Evolutionary conservation across 2,113 vertebrate genomes (phyloP), one percentile per base, ranked within the genome.

Genomic region (Polypterus bichir): DNA sequence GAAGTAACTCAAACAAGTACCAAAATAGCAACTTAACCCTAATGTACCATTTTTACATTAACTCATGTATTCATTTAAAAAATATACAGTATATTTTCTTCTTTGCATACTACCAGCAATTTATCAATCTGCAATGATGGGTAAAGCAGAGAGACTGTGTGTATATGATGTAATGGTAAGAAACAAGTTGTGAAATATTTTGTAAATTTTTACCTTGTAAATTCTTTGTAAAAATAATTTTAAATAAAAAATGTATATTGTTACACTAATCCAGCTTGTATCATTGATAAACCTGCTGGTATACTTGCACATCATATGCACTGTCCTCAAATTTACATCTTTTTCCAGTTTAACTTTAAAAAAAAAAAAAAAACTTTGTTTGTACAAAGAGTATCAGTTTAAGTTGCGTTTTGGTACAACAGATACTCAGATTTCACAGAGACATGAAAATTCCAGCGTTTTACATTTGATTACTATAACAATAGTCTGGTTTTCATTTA

Each of bases 151-250:
- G 81, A 85, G 89, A 83, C 89, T 83, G 87, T 82, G 79, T 95
- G 88, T 93, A 93, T 88, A 93, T 93, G 85, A 93, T 93, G 87
- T 92, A 92, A 91, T 83, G 90, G 87, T 92, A 89, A 90, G 89
- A 87, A 88, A 90, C 86, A 87, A 84, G 78, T 85, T 93, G 91
- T 95, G 90, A 90, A 91, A 91, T 88, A 90, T 91, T 91, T 92
- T 98, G 91, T 97, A 97, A 88, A 94, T 94, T 92, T 95, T 92
- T 92, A 97, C 86, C 90, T 93, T 97, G 92, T 94, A 95, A 94
- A 97, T 94, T 94, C 82, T 89, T 86, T 91, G 87, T 92, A 90
- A 78, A 87, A 81, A 71, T 83, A 89, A 88, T 92, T 95, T 97
- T 97, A 89, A 91, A 81, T 89, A 88, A 91, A 83, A 90, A 80